A percentile compares a stretch with the other conserved stretches of the same genome.
Conservation (phyloP, 2,888 invertebrate species). For the Apodemia duryi region DNA sequence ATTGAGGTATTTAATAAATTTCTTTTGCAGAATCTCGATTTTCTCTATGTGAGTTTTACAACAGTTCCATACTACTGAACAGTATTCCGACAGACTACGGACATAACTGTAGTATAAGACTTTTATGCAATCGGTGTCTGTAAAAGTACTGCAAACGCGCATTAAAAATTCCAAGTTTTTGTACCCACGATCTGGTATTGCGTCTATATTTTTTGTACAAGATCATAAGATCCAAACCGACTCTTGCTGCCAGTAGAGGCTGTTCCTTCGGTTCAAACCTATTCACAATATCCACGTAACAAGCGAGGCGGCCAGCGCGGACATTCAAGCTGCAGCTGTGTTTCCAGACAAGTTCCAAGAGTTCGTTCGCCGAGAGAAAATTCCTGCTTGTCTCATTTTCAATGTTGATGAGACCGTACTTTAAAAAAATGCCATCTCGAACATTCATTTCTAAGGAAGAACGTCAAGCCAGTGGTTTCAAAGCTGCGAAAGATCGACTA, state of each 20-base stretch:
- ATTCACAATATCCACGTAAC: background rate
- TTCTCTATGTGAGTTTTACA: too few relatives aligned
- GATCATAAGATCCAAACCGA: slow-evolving; percentile 10
- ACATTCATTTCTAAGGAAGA: slow-evolving; percentile 28
- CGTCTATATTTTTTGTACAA: too few relatives aligned
- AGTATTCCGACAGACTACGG: too few relatives aligned
- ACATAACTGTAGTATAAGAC: too few relatives aligned
- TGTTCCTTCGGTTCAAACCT: background rate
- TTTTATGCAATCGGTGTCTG: too few relatives aligned
- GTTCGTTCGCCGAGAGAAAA: background rate
- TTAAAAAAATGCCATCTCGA: slow-evolving; percentile 21
- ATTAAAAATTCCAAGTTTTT: too few relatives aligned
- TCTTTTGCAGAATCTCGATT: too few relatives aligned
- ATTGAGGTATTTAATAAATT: too few relatives aligned
- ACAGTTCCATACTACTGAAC: too few relatives aligned
- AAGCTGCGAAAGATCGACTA: slow-evolving; percentile 38
- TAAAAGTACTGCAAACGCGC: too few relatives aligned
- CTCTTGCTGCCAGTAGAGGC: slow-evolving; percentile 30
- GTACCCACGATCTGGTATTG: too few relatives aligned
- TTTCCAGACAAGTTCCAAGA: slow-evolving; percentile 22
- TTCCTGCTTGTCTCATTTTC: slow-evolving; percentile 10
- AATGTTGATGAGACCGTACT: slow-evolving; percentile 15
- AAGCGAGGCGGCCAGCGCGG: slow-evolving; percentile 32
- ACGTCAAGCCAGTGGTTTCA: slow-evolving; percentile 32
- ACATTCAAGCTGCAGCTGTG: slow-evolving; percentile 27